phyloP scores from a whole-genome alignment of 2,888 invertebrate species.

The Leptopterna dolabrata region DNA sequence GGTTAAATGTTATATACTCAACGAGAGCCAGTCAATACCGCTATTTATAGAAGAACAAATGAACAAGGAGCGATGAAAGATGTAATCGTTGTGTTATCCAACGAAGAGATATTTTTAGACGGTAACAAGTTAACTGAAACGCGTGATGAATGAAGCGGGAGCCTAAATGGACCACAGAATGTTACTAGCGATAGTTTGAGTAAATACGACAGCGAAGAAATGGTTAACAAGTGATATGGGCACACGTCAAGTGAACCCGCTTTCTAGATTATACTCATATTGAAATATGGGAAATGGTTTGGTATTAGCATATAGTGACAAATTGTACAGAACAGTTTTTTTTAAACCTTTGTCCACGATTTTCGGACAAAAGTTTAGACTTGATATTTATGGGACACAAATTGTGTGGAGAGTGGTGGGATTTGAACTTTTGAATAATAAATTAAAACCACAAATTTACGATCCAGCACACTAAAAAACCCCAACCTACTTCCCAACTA shows the following conservation, averaged over 20 bases:
- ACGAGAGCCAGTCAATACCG: neutral
- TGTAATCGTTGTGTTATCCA: neutral
- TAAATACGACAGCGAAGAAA: neutral
- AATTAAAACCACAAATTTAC: too few relatives aligned
- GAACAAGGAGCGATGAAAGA: neutral
- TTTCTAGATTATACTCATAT: neutral
- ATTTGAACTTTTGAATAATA: too few relatives aligned
- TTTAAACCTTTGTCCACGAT: too few relatives aligned
- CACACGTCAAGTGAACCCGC: neutral
- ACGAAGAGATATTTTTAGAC: neutral
- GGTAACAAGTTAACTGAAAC: neutral
- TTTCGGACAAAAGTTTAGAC: too few relatives aligned
- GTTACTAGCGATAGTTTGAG: neutral
- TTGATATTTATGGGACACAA: too few relatives aligned
- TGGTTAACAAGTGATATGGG: neutral
- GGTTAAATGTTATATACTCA: neutral
- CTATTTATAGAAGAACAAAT: neutral
- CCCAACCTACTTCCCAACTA: too few relatives aligned
- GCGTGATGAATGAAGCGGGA: neutral
- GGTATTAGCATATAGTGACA: too few relatives aligned
- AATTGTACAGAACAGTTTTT: too few relatives aligned
- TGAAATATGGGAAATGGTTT: too few relatives aligned
- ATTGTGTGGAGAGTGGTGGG: too few relatives aligned
- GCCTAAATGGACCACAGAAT: neutral
- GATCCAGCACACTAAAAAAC: too few relatives aligned